Evolutionary conservation across 1,140 invertebrate genomes (phyloP).

Genomic region (Macrobrachium rosenbergii): DNA sequence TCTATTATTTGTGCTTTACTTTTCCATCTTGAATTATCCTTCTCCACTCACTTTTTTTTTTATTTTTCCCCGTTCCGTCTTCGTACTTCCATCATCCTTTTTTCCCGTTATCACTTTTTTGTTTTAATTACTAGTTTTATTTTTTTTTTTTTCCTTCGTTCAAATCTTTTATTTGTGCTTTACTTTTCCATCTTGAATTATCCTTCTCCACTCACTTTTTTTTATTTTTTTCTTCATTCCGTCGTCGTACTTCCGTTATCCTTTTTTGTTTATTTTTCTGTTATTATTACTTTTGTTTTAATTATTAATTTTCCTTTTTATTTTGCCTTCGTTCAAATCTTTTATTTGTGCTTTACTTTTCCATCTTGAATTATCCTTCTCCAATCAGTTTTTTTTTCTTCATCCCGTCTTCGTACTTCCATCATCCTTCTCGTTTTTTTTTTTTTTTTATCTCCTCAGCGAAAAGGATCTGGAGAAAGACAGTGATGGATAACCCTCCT

Average conservation of each 20-base stretch:
- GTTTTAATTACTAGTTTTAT: background rate
- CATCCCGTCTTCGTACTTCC: background rate
- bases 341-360: background rate
- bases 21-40: background rate
- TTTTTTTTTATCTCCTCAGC: background rate
- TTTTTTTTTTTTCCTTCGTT: background rate
- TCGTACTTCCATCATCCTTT: background rate
- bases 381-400: background rate
- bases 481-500: background rate
- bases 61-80: background rate
- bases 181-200: background rate
- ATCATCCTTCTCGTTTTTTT: background rate
- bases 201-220: background rate
- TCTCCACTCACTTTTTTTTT: no score
- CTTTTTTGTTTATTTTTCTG: conserved; percentile 18
- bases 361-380: no score
- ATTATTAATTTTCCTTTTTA: background rate
- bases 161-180: background rate
- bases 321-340: background rate
- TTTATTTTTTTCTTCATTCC: background rate
- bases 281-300: background rate
- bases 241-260: background rate
- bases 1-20: background rate
- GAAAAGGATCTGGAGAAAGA: no score
- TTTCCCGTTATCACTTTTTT: background rate